A percentile compares a stretch with the other conserved stretches of the same genome.
Evolutionary conservation across 2,888 invertebrate species (phyloP).

Genomic region (Chloroclysta siterata): DNA sequence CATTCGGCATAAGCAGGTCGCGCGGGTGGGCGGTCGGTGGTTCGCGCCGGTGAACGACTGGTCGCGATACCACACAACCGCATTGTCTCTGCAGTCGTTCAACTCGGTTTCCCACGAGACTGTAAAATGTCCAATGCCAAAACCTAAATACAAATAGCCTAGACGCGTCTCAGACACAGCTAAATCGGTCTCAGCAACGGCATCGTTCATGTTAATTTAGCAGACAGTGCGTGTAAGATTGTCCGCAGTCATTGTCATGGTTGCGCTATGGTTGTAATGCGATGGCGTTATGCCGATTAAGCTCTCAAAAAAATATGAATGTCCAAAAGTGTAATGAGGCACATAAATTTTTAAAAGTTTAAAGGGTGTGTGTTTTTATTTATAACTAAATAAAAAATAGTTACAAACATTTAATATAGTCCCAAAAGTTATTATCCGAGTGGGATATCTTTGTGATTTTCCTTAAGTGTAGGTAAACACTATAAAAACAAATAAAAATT

Average conservation of each 20-base stretch:
- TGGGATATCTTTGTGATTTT: no score
- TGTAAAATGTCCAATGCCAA: constrained; percentile 80
- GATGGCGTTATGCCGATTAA: constrained; percentile 47
- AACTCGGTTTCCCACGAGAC: constrained; percentile 84
- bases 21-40: constrained; percentile 66
- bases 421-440: no score
- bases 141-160: constrained; percentile 81
- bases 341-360: background rate
- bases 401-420: no score
- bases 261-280: constrained; percentile 52
- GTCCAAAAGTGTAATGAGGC: background rate
- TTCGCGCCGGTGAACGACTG: constrained; percentile 65
- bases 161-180: constrained; percentile 81
- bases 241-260: constrained; percentile 54
- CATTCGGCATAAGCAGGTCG: constrained; percentile 47
- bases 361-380: no score
- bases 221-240: constrained; percentile 56
- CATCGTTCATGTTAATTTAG: constrained; percentile 59
- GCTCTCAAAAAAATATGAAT: constrained; percentile 37
- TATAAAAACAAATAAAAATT: no score
- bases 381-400: no score
- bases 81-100: constrained; percentile 84
- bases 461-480: no score
- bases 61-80: constrained; percentile 71
- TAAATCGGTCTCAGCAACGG: constrained; percentile 77